phyloP scores from a whole-genome alignment of 2,797 vertebrate species.

The Euphonia xanthogaster region DNA sequence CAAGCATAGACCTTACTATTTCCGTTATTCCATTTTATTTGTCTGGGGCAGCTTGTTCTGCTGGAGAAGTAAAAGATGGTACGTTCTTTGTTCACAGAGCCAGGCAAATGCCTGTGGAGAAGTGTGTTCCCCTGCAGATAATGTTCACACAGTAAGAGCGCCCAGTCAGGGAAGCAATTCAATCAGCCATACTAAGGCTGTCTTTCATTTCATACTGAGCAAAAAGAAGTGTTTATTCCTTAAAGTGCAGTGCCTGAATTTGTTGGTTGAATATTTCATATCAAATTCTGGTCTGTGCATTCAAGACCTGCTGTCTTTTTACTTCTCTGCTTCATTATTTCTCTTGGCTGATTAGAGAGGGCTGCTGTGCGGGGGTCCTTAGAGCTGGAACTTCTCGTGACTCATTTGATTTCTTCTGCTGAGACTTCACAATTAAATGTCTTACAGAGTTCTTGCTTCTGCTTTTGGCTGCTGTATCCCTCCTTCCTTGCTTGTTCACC shows the following conservation, averaged over 20 bases:
- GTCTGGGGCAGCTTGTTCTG: not conserved
- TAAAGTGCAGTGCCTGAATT: not conserved
- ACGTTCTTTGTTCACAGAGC: not conserved
- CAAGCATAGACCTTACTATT: not conserved
- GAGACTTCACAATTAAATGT: not conserved
- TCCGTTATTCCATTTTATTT: slow-evolving; percentile 3
- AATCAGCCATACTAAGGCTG: not conserved
- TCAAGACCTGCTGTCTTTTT: slow-evolving; percentile 11
- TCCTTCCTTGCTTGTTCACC: not conserved
- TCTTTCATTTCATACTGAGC: slow-evolving; percentile 36
- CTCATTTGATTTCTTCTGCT: slow-evolving; percentile 55
- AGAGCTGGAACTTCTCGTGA: slow-evolving; percentile 56
- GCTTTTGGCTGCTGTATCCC: slow-evolving; percentile 40
- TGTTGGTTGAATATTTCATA: slow-evolving; percentile 21
- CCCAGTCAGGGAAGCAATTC: slow-evolving; percentile 36
- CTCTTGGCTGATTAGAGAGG: slow-evolving; percentile 32
- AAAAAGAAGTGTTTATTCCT: slow-evolving; percentile 38
- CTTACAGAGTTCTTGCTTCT: not conserved
- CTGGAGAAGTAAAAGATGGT: not conserved
- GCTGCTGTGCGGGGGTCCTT: not conserved
- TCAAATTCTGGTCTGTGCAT: not conserved
- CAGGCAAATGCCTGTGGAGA: slow-evolving; percentile 39
- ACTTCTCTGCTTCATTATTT: slow-evolving; percentile 32
- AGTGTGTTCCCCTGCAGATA: slow-evolving; percentile 44
- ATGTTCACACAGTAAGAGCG: slow-evolving; percentile 23